Base-by-base conservation (phyloP, 2,113 vertebrate species). In the Stigmatopora nigra region DNA sequence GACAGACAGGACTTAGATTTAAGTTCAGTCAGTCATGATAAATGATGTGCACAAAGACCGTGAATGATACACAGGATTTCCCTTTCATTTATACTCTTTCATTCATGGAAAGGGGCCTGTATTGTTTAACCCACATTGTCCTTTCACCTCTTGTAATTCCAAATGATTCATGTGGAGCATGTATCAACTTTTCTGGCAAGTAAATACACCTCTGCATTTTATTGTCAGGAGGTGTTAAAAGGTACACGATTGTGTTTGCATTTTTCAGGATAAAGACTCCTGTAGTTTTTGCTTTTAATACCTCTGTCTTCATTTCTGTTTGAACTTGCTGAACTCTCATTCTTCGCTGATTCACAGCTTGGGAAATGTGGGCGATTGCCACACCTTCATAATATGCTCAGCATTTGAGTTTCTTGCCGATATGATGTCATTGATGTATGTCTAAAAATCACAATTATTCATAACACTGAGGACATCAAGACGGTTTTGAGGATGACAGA, bases 271-370 rank as follows among this genome's bases (percentile, higher is more conserved):
- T 25, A 31, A 51, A 52, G 62, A 52, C 46, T 8, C 46, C 51
- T 35, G 25, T 19, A 31, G 46, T 64, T 67, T 53, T 77, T 85
- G 78, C 78, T 76, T 78, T 61, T 71, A 77, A 79, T 76, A 62
- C 68, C 48, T 41, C 47, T 51, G 45, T 87, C 80, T 83, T 86
- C 71, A 81, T 88, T 80, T 86, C 70, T 81, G 71, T 82, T 85
- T 81, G 77, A 87, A 88, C 83, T 82, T 73, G 77, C 73, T 87
- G 84, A 84, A 83, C 80, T 78, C 73, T 64, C 68, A 75, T 64
- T 71, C 78, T 80, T 67, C 59, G 53, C 63, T 80, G 77, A 86
- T 84, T 84, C 72, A 69, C 72, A 73, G 73, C 75, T 84, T 63
- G 71, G 59, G 83, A 65, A 6, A n/a, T 17, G 69, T 89, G 88